These are phyloP conservation scores for Hippocampus zosterae DNA, from an alignment of 2,113 vertebrate genomes.

Conservation along the genomic window DNA sequence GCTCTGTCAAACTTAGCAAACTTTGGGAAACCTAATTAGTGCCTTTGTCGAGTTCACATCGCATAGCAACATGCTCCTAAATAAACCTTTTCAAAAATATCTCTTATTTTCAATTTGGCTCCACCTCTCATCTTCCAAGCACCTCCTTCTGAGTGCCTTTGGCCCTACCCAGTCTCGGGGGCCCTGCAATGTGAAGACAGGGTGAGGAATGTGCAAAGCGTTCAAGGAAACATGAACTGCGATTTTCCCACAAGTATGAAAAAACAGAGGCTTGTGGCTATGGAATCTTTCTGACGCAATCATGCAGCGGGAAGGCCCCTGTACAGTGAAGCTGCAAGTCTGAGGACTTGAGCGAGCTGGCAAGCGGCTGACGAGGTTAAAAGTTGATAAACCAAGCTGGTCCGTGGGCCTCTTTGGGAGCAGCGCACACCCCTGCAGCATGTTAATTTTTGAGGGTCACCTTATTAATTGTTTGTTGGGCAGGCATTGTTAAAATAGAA, in stretches of 20 bases:
- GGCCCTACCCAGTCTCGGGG: slow-evolving; percentile 61
- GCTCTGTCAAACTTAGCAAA: slow-evolving; percentile 70
- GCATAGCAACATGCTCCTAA: slow-evolving; percentile 57
- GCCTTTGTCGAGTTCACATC: slow-evolving; percentile 52
- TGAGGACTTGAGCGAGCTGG: slow-evolving; percentile 34
- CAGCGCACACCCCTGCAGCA: slow-evolving; percentile 29
- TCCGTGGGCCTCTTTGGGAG: slow-evolving; percentile 43
- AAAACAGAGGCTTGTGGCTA: slow-evolving; percentile 68
- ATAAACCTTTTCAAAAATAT: slow-evolving; percentile 46
- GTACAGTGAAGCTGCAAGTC: slow-evolving; percentile 49
- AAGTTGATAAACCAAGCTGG: slow-evolving; percentile 32
- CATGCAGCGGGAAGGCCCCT: slow-evolving; percentile 55
- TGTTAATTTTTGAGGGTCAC: slow-evolving; percentile 58
- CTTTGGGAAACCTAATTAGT: slow-evolving; percentile 68
- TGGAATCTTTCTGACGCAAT: slow-evolving; percentile 76
- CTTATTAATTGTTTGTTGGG: slow-evolving; percentile 70
- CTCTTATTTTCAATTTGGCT: slow-evolving; percentile 50
- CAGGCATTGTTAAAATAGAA: slow-evolving; percentile 65
- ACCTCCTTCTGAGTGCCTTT: slow-evolving; percentile 51
- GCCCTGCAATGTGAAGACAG: slow-evolving; percentile 76
- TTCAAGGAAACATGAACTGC: slow-evolving; percentile 82
- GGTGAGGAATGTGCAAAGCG: slow-evolving; percentile 82
- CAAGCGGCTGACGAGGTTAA: slow-evolving; percentile 47
- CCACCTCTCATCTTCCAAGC: slow-evolving; percentile 56
- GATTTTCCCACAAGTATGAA: slow-evolving; percentile 91